Percentiles rank a stretch among this genome's conserved stretches.
Evolutionary conservation across 2,797 vertebrate species (phyloP).

Genomic region (Halcyon leucocephala): DNA sequence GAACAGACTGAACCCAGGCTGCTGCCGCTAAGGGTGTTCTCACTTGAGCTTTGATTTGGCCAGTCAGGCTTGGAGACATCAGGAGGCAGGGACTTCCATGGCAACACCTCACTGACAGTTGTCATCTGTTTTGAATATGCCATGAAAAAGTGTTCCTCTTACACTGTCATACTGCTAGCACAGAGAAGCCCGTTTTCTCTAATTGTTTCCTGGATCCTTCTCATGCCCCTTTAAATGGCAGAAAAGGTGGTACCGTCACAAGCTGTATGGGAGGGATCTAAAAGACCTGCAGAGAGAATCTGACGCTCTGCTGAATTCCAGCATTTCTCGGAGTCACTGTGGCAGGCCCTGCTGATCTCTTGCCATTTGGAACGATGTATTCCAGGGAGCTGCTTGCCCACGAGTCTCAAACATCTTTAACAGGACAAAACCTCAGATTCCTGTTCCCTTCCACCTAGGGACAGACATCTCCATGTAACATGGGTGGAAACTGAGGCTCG

Average conservation of each 20-base stretch:
- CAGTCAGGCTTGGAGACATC: rapidly evolving
- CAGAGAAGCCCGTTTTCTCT: background rate
- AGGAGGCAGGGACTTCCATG: background rate
- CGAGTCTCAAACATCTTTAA: background rate
- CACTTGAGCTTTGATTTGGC: background rate
- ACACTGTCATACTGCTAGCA: background rate
- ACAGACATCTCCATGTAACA: background rate
- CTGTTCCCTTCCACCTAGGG: background rate
- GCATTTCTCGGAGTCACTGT: background rate
- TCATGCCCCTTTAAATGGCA: background rate
- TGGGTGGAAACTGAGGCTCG: background rate
- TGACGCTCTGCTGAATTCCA: background rate
- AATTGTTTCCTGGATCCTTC: background rate
- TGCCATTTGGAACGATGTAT: background rate
- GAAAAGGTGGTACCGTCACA: background rate
- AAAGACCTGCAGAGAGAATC: background rate
- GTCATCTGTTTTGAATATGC: background rate
- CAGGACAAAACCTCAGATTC: background rate
- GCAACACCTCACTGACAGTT: background rate
- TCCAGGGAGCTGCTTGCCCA: background rate
- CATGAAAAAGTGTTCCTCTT: background rate
- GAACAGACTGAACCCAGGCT: background rate
- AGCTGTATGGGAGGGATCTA: background rate
- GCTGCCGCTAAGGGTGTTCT: background rate
- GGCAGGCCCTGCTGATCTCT: background rate